Conservation (phyloP, 2,888 invertebrate species). For the Phortica okadai region DNA sequence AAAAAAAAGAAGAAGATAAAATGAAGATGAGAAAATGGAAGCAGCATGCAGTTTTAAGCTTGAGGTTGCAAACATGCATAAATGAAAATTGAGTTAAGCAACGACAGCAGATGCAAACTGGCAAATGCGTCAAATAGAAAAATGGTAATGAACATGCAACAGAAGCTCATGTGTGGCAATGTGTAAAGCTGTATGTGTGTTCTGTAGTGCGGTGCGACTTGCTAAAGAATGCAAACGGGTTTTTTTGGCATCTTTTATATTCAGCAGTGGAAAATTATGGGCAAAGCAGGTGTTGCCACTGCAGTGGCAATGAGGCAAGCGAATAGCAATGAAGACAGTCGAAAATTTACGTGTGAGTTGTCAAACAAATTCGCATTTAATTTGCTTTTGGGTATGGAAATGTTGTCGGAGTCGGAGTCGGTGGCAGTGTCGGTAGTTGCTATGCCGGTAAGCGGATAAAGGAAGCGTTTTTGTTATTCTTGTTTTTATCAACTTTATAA, state of each 20-base stretch:
- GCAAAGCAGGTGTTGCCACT: conserved; percentile 13
- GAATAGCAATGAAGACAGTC: not conserved
- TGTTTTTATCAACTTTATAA: not conserved
- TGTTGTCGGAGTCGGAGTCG: not conserved
- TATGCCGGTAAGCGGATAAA: not conserved
- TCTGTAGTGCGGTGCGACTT: not conserved
- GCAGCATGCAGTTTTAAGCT: not conserved
- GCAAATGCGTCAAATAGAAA: conserved; percentile 25
- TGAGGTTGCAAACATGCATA: conserved; percentile 1
- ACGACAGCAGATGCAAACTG: not conserved
- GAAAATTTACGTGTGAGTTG: conserved; percentile 15
- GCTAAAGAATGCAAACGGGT: not conserved
- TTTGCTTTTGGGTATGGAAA: not conserved
- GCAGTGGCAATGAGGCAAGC: not conserved
- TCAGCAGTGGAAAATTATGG: not conserved
- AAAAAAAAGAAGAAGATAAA: not conserved
- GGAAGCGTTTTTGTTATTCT: too few relatives aligned
- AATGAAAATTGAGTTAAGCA: conserved; percentile 14
- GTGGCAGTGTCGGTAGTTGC: not conserved
- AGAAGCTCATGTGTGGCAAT: not conserved
- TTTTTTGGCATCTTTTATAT: not conserved
- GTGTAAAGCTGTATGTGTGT: not conserved
- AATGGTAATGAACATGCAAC: conserved; percentile 28
- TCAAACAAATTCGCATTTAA: conserved; percentile 18
- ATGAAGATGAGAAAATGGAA: not conserved